Evolutionary conservation across 2,888 invertebrate species (phyloP), one percentile per base, ranked within the genome.

Genomic region (Watsonalla binaria): DNA sequence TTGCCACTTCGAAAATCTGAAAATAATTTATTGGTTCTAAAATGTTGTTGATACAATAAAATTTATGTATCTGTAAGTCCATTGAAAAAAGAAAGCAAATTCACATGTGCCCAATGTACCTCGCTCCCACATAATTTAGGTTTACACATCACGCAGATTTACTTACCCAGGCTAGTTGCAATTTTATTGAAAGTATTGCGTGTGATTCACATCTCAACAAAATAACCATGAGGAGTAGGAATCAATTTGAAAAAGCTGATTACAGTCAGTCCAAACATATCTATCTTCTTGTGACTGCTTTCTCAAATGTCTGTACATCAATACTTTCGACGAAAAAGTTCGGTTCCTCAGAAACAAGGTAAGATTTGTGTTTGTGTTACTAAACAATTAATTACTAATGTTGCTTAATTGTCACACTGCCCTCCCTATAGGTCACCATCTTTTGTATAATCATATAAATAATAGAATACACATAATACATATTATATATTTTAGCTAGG

Each of bases 1-100:
- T 95, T 95, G 61, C 96, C 96, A 82, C 93, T 93, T 79, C 96
- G 93, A 89, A 96, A 97, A 92, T 96, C 96, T 96, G 90, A 11
- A 42, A 42, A 42, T 11, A 42, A 42, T 42, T 11, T 8, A 2
- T 11, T 11, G 11, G 11, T 42, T 42, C 9, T 11, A 42, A 42
- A 8, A 11, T 11, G 11, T 42, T 42, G 11, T 42, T 24, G 24
- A 24, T 24, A 46, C 13, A 34, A 13, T 5, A 7, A 49, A 9
- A 42, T 11, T 5, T 5, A 11, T 11, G 11, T 37, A 37, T 37
- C 37, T 11, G 11, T 11, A 42, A 8, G 8, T 11, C 8, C 8
- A 11, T 42, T 11, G 1, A 42, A 42, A 4, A 11, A 5, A 11
- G 0, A 4, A 5, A 42, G 11, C 8, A 11, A 2, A 42, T 11